Evolutionary conservation across 2,888 invertebrate species (phyloP), one percentile per base, ranked within the genome.

Genomic region (Cephus pygmeus): DNA sequence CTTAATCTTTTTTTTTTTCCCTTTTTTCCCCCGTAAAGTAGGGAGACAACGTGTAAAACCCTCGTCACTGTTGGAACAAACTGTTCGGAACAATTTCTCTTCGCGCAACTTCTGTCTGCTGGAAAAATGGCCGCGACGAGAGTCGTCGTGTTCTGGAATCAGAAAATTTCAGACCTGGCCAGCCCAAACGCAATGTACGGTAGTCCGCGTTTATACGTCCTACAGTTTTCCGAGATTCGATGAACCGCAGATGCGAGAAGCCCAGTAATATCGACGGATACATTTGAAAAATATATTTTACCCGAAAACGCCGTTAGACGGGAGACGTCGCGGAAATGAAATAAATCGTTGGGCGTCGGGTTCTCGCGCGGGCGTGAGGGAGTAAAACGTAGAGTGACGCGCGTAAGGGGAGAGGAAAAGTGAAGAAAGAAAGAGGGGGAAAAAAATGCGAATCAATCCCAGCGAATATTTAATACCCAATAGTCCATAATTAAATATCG

Each of bases 401-500:
- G 35, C 35, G 12, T 12, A 12, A 23, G 40, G 23, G 6, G 6
- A 36, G 23, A 56, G 56, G 23, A 9, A 56, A 40, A 15, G 36
- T 40, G 4, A 40, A 40, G 15, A 40, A 23, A 23, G 23, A 2
- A 56, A 56, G 56, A 3, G 12, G 12, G 12, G 6, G 0, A 40
- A 23, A 40, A 40, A 40, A 9, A 56, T 9, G 23, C 23, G 23
- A 56, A 9, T 56, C 56, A 23, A 56, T 9, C 15, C 15, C 15
- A 23, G 56, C 23, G 15, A 34, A 30, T 6, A 56, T n/a, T 33
- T 75, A 76, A 36, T 40, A 36, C 73, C 73, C 71, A 71, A 56
- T 68, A 77, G 71, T 75, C 77, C 77, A 75, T 81, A 81, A 84
- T 83, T 81, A 84, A 79, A 81, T 81, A 84, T 82, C 77, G 83